Conservation (phyloP, 2,888 invertebrate species). For the Nomada ferruginata region DNA sequence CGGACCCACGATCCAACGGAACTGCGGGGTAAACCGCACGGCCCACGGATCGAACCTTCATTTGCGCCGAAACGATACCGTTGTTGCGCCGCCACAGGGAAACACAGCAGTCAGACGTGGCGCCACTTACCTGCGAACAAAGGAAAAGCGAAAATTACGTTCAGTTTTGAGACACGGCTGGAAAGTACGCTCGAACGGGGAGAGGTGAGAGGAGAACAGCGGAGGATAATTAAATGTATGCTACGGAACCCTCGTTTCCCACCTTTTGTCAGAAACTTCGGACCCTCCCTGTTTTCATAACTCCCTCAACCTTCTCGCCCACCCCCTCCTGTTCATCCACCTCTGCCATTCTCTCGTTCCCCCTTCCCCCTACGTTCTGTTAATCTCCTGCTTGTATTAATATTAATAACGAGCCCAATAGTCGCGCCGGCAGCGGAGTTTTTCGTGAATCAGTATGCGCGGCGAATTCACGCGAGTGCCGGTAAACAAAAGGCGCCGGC, state of each 20-base stretch:
- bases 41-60: constrained; percentile 49
- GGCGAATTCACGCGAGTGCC: constrained; percentile 62
- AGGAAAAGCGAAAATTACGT: constrained; percentile 71
- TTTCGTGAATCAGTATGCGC: constrained; percentile 64
- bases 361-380: background rate
- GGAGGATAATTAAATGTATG: constrained; percentile 75
- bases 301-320: constrained; percentile 14
- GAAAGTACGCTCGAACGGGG: constrained; percentile 42
- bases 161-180: constrained; percentile 55
- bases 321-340: background rate
- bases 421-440: constrained; percentile 54
- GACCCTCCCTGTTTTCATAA: constrained; percentile 54
- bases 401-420: constrained; percentile 71
- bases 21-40: background rate
- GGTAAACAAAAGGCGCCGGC: constrained; percentile 74
- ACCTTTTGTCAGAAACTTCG: constrained; percentile 67
- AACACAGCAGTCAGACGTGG: constrained; percentile 23
- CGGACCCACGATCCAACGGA: constrained; percentile 9
- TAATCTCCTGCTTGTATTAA: constrained; percentile 58
- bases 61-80: constrained; percentile 38
- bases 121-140: constrained; percentile 80
- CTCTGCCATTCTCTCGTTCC: background rate
- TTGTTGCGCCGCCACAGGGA: background rate
- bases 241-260: constrained; percentile 60
- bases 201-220: constrained; percentile 35